These are phyloP conservation scores for Hydrozoanthus tunicans DNA, from an alignment of 64 coral and sea anemone species.

Conservation along the genomic window DNA sequence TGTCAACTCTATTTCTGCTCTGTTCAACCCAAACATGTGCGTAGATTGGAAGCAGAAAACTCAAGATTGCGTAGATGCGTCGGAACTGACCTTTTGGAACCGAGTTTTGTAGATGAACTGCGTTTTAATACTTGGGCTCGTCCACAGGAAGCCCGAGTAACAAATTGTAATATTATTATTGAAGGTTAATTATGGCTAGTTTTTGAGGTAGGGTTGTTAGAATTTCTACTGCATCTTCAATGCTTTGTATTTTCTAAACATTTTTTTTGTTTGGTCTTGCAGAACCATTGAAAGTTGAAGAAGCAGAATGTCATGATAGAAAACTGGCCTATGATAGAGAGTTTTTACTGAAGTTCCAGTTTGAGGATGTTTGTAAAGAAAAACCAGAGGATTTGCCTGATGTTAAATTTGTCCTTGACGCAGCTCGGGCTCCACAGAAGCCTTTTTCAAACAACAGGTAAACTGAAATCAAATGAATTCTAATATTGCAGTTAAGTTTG, in stretches of 20 bases:
- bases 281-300: slow-evolving; percentile 2
- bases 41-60: too few relatives aligned
- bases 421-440: slow-evolving; percentile 59
- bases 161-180: too few relatives aligned
- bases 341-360: slow-evolving; percentile 84
- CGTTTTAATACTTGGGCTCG: too few relatives aligned
- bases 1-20: too few relatives aligned
- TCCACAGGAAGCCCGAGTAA: too few relatives aligned
- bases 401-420: slow-evolving; percentile 81
- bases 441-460: slow-evolving; percentile 52
- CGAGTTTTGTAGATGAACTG: too few relatives aligned
- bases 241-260: background rate
- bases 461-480: background rate
- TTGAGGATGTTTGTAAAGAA: slow-evolving; percentile 62
- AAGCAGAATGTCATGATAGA: slow-evolving; percentile 18
- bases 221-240: background rate
- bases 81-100: too few relatives aligned
- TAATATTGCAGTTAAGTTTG: background rate
- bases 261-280: background rate
- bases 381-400: slow-evolving; percentile 92
- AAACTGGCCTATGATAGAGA: slow-evolving; percentile 77
- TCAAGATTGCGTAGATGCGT: too few relatives aligned
- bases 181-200: too few relatives aligned
- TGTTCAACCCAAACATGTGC: too few relatives aligned
- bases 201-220: too few relatives aligned